Evolutionary conservation across 2,888 invertebrate species (phyloP), one percentile per base, ranked within the genome.

Genomic region (Pyrgus malvae): DNA sequence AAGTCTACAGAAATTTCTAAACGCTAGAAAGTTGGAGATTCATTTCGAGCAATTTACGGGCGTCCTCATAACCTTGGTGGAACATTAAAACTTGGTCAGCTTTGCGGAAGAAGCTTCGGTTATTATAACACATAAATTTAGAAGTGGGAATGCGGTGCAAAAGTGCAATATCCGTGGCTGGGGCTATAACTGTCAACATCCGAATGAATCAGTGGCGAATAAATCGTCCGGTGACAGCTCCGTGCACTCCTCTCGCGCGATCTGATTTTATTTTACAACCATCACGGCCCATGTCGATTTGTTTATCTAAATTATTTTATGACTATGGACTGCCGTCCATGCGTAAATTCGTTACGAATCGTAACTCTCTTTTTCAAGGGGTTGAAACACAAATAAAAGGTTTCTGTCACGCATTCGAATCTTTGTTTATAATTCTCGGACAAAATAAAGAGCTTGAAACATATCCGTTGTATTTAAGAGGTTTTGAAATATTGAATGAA

Each of bases 171-270:
- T 85, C 82, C 80, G 78, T 78, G 70, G 74, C 62, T 61, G 62
- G 70, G 70, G 83, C 86, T 80, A 84, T 84, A 84, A 84, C 82
- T 83, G 85, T 87, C 85, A 83, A 74, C 84, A 68, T 69, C 62
- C 68, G 74, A 79, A 88, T 87, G 87, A 89, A 88, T 90, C 88
- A 88, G 76, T 78, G 78, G 71, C 67, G 62, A 70, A 86, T 88
- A 88, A 87, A 87, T 88, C 79, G 70, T 57, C 64, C 65, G 68
- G 69, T 76, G 80, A 85, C 84, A 76, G 78, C 72, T 72, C 72
- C 76, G 78, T 72, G 71, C 76, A 63, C 66, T 65, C 68, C 54
- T 45, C 70, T 53, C 67, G 65, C 66, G 73, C 78, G 74, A 76
- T 78, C 74, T 76, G 78, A 78, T 83, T 81, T 83, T 78, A 80